Base-by-base conservation (phyloP, 2,113 vertebrate genomes). In the Xiphophorus maculatus region DNA sequence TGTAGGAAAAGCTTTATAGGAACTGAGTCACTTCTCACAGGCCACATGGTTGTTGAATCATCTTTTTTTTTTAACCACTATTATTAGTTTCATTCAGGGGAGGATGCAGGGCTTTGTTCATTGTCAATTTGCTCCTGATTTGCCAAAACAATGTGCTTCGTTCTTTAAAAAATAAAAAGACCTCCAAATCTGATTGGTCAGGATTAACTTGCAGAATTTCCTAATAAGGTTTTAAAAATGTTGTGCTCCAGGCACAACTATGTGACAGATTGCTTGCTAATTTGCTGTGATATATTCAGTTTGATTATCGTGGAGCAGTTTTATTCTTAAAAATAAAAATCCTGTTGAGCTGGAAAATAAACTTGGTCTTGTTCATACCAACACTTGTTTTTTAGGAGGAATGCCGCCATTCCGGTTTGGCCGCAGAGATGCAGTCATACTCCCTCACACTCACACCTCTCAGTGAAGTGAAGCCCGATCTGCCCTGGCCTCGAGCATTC, bases 391-490 rank as follows among this genome's bases (percentile, higher is more conserved):
- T 54, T 48, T 0, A 10, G 63, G 60, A 87, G 90, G 90, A 93
- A 93, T 93, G 91, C 87, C 82, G 83, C 77, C 81, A 35, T 84
- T 85, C 90, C 80, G 77, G 91, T 90, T 89, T 75, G 63, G 79
- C 79, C 69, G 63, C 17, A 32, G 51, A 58, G 22, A 7, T 58
- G 51, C 22, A 58, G 51, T 22, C 51, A n/a, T n/a, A 58, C 51
- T 58, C 51, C 51, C 51, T 58, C 44, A 58, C 51, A 3, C 51
- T 58, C 81, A 77, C 79, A 76, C 75, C 83, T 88, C 87, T 78
- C 65, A 74, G 75, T 63, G 37, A 81, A 90, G 76, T 19, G 74
- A 67, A 85, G 86, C 85, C 69, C 33, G n/a, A 63, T 87, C 84
- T 74, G 76, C 70, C 72, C 79, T 67, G 91, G 84, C 83, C 86